Percentiles rank a stretch among this genome's conserved stretches.
Conservation (phyloP, 92 coral and sea anemone genomes). For the Pocillopora grandis region DNA sequence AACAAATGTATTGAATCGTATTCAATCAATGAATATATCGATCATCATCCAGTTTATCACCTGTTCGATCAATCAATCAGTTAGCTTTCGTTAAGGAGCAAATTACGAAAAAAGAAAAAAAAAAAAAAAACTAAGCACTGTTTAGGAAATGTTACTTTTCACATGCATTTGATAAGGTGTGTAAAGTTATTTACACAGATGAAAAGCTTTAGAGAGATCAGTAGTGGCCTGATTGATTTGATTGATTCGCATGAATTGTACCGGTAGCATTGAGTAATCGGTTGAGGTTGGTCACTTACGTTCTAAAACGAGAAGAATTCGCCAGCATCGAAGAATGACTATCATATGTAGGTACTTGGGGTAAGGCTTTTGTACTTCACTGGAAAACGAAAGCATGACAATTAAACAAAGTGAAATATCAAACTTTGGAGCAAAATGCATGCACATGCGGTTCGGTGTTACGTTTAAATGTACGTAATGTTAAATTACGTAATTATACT, state of each 20-base stretch:
- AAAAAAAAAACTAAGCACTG: no score
- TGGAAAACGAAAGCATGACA: constrained; percentile 2
- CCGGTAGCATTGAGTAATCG: background rate
- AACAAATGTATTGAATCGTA: no score
- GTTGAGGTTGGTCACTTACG: constrained; percentile 28
- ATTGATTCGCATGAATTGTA: background rate
- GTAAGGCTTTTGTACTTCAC: constrained; percentile 36
- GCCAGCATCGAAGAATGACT: constrained; percentile 67
- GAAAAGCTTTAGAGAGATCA: no score
- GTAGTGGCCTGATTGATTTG: no score
- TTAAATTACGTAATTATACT: no score
- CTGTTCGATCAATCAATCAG: background rate
- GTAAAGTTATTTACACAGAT: no score
- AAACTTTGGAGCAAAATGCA: background rate
- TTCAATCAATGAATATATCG: background rate
- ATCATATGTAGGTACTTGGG: constrained; percentile 67
- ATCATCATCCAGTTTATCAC: background rate
- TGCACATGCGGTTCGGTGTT: background rate
- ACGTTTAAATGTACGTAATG: no score
- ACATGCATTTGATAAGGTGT: no score
- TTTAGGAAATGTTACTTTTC: no score
- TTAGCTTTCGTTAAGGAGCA: background rate
- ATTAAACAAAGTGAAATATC: background rate
- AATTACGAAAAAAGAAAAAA: no score
- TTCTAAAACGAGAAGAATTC: constrained; percentile 35